These are phyloP conservation scores for Formica exsecta DNA, from an alignment of 1,140 invertebrate species.

Conservation along the genomic window DNA sequence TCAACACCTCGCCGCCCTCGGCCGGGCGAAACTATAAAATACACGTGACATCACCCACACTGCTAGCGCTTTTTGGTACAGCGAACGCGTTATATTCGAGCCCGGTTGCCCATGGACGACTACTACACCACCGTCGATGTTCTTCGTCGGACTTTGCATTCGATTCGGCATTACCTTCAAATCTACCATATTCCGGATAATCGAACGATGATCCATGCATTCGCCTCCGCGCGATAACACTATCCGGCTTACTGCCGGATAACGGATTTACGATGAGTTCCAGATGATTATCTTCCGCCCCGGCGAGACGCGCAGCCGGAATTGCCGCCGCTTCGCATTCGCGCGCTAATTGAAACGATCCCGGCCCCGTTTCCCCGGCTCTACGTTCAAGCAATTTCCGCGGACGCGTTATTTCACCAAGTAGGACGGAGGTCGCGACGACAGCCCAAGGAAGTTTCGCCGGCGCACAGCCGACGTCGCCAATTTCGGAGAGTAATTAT, in stretches of 20 bases:
- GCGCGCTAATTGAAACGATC: conserved; percentile 65
- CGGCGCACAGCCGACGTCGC: conserved; percentile 41
- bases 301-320: conserved; percentile 47
- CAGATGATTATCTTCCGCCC: conserved; percentile 59
- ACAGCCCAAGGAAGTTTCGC: conserved; percentile 66
- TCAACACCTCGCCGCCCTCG: conserved; percentile 83
- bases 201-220: conserved; percentile 31
- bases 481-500: conserved; percentile 75
- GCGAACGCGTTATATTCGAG: conserved; percentile 72
- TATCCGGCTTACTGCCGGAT: conserved; percentile 31
- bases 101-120: conserved; percentile 69
- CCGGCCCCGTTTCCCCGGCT: conserved; percentile 14
- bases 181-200: conserved; percentile 12
- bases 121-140: conserved; percentile 44
- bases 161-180: conserved; percentile 47
- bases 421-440: conserved; percentile 55
- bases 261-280: conserved; percentile 57
- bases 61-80: conserved; percentile 69
- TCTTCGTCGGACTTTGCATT: conserved; percentile 40
- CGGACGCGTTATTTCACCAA: conserved; percentile 59
- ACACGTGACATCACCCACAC: conserved; percentile 83
- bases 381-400: conserved; percentile 43
- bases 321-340: conserved; percentile 58
- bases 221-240: conserved; percentile 42
- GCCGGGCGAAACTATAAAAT: conserved; percentile 84